Base-by-base conservation (phyloP, 2,797 vertebrate genomes). In the Salarias fasciatus region DNA sequence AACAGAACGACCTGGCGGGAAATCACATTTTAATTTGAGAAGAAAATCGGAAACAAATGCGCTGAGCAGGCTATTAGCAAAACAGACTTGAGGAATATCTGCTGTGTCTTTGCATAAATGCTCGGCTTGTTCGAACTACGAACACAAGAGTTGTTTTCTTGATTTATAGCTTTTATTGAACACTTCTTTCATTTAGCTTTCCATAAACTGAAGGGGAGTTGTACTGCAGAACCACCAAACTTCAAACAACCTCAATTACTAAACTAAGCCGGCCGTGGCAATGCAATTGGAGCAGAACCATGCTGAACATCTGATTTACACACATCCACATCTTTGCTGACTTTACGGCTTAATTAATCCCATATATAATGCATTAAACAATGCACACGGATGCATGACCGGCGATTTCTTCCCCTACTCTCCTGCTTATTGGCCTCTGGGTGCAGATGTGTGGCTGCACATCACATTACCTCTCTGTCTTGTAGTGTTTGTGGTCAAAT, bases 251-350 rank as follows among this genome's bases (percentile, higher is more conserved):
- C 29, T 66, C 56, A 59, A 71, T 77, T 65, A 74, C 67, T 47
- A 45, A 44, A 56, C 41, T 33, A 68, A 40, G 40, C 18, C 40
- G 38, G 43, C 69, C 7, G 47, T 69, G 68, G 61, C 63, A 72
- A 53, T 58, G 38, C 8, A 77, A 71, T 40, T 56, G 60, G 15
- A 57, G 56, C 55, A 44, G 48, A 59, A 70, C 72, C 66, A 53
- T 15, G 36, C 14, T 69, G 54, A 64, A 70, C 64, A 73, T 78
- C 63, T 71, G 69, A 83, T 85, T 84, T 80, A 55, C 69, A 69
- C 64, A 69, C 63, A 40, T 66, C 40, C 40, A 49, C 40, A 68
- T 69, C 56, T 63, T 53, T 42, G 42, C 48, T 67, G 73, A 78
- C 68, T 83, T 84, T 56, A 75, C 47, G 15, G 51, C 58, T 59